Evolutionary conservation across 2,888 invertebrate species (phyloP), one percentile per base, ranked within the genome.

Genomic region (Mylabris sibirica): DNA sequence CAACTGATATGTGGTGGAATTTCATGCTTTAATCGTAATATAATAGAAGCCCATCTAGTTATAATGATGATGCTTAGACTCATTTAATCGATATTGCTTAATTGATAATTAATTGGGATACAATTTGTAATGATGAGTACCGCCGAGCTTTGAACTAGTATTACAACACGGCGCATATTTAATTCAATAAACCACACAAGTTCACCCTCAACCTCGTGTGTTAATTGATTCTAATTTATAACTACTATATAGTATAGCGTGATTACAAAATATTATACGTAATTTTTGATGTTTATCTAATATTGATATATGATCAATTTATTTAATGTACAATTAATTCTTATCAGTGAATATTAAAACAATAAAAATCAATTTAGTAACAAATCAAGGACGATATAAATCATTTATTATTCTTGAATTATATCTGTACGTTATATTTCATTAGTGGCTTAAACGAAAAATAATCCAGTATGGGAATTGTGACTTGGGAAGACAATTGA

Each of bases 401-500:
- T 75, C 75, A 75, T 76, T 76, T 74, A 77, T 75, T 70, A 70
- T 64, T 63, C 65, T 65, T 66, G 70, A 73, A 74, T 77, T 74
- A 76, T 74, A 76, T 74, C 73, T 60, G 70, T 30, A 4, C 5
- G 57, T 70, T 72, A 75, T 76, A 77, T 76, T 77, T 77, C 75
- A 77, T 77, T 76, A 74, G 69, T 66, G 72, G 68, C 72, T 75
- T 76, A 76, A 77, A 74, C 77, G 77, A 77, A 77, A 77, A 77
- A 77, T 77, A 76, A 77, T 77, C 74, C 75, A 75, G 74, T 76
- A 73, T 75, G 77, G 76, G 76, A 77, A 75, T 77, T 77, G 77
- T 77, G 77, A 77, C 77, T 44, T 71, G 70, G 76, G 67, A 75
- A 77, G 76, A 77, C 77, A 77, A 77, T 77, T 75, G 66, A 73